Evolutionary conservation across 2,113 vertebrate genomes (phyloP).

Genomic region (Enhydra lutris): DNA sequence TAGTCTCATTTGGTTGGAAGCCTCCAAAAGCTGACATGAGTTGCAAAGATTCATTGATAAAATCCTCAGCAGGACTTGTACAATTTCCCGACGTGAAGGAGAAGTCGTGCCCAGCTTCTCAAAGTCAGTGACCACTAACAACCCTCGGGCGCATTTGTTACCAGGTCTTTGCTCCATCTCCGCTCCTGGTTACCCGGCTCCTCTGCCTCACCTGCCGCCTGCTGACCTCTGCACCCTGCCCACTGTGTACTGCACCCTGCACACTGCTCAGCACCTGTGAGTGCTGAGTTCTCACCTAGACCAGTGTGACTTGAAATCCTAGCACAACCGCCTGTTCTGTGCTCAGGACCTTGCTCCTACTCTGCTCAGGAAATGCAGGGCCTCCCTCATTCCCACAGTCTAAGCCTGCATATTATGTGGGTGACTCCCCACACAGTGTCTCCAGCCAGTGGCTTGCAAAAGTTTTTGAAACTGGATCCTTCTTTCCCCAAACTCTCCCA

Average conservation of each 20-base stretch:
- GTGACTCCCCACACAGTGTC: fast-evolving
- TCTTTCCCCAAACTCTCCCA: not conserved
- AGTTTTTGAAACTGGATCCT: not conserved
- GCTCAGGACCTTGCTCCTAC: not conserved
- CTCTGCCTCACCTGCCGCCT: not conserved
- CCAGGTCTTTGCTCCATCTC: not conserved
- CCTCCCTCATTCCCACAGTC: not conserved
- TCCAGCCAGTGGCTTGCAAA: not conserved
- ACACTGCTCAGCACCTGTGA: not conserved
- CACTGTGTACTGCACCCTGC: not conserved
- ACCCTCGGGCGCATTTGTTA: not conserved
- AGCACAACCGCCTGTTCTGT: too few species aligned
- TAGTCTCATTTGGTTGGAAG: not conserved
- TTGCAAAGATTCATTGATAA: not conserved
- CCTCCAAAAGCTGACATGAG: not conserved
- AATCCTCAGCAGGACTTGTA: not conserved
- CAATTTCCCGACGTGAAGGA: not conserved
- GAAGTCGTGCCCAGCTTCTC: not conserved
- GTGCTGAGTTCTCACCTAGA: not conserved
- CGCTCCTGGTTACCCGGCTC: not conserved
- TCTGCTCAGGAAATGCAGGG: not conserved
- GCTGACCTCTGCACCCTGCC: not conserved
- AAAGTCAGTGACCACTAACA: not conserved
- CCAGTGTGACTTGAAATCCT: not conserved
- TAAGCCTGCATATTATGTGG: not conserved